Percentiles rank a stretch among this genome's conserved stretches.
phyloP scores from a whole-genome alignment of 53 echinoderm and acorn worm genomes.

The Actinopyga echinites region DNA sequence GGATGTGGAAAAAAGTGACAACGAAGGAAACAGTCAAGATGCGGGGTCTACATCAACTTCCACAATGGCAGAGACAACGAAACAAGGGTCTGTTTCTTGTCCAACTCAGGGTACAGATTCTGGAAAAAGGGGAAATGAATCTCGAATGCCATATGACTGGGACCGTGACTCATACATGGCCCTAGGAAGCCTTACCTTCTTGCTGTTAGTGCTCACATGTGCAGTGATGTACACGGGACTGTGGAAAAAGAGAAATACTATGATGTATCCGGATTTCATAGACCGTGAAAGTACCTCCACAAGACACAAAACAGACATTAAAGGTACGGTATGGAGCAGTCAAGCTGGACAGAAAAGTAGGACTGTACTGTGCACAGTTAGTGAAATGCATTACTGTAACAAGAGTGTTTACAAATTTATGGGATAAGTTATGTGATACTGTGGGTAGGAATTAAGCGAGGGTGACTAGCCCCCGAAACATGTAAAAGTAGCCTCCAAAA shows the following conservation, averaged over 20 bases:
- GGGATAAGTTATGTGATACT: too few relatives aligned
- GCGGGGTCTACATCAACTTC: too few relatives aligned
- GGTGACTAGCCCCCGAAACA: too few relatives aligned
- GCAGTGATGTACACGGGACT: constrained; percentile 82
- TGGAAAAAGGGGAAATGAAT: constrained; percentile 11
- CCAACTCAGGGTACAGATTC: too few relatives aligned
- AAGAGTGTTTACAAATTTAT: too few relatives aligned
- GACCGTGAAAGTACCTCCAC: not conserved
- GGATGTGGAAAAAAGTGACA: too few relatives aligned
- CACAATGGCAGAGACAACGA: too few relatives aligned
- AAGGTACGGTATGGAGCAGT: constrained; percentile 42
- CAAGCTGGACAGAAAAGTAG: not conserved
- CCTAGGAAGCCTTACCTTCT: constrained; percentile 61
- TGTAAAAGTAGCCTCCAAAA: too few relatives aligned
- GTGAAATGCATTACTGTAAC: not conserved
- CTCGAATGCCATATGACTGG: constrained; percentile 58
- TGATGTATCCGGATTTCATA: constrained; percentile 48
- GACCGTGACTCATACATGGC: constrained; percentile 77
- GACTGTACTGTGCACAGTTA: too few relatives aligned
- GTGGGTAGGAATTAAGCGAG: too few relatives aligned
- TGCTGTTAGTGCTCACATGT: constrained; percentile 68
- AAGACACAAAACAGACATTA: constrained; percentile 49
- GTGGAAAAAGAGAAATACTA: constrained; percentile 81
- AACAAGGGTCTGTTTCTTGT: too few relatives aligned
- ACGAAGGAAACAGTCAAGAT: too few relatives aligned